Evolutionary conservation across 2,888 invertebrate genomes (phyloP).

Genomic region (Drosophila paracracens): DNA sequence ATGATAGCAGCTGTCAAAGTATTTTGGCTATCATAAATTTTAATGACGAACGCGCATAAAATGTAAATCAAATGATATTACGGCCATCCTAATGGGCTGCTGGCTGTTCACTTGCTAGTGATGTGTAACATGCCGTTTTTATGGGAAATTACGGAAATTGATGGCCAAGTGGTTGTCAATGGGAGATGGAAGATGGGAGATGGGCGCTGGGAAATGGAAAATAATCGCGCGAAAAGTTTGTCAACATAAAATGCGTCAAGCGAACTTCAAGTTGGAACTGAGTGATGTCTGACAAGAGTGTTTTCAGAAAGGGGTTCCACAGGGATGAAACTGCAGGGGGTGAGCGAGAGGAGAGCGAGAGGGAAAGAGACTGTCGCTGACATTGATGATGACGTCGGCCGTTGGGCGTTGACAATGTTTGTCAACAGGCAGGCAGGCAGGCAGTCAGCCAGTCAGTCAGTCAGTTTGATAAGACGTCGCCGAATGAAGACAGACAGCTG

Average conservation of each 20-base stretch:
- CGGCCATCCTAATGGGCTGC: slow-evolving; percentile 58
- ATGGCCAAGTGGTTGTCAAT: slow-evolving; percentile 57
- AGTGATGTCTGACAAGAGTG: slow-evolving; percentile 58
- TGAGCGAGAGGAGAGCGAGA: neutral
- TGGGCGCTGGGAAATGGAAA: slow-evolving; percentile 32
- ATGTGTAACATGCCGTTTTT: slow-evolving; percentile 69
- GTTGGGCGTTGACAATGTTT: slow-evolving; percentile 74
- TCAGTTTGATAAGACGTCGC: slow-evolving; percentile 22
- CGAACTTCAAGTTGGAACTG: slow-evolving; percentile 60
- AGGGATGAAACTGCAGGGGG: neutral
- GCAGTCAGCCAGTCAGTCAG: neutral
- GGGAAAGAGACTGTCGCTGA: slow-evolving; percentile 46
- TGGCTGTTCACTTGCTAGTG: slow-evolving; percentile 22
- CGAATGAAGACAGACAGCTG: slow-evolving; percentile 39
- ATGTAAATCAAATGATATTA: slow-evolving; percentile 74
- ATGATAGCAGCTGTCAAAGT: slow-evolving; percentile 58
- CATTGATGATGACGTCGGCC: slow-evolving; percentile 76
- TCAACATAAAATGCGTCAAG: slow-evolving; percentile 47
- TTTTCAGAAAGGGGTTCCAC: neutral
- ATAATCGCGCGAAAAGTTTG: slow-evolving; percentile 64
- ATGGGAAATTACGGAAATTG: slow-evolving; percentile 78
- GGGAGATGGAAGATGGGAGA: slow-evolving; percentile 16
- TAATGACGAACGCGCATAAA: slow-evolving; percentile 71
- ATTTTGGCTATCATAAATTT: slow-evolving; percentile 62
- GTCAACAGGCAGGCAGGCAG: slow-evolving; percentile 53